Evolutionary conservation across 2,888 invertebrate species (phyloP), one percentile per base, ranked within the genome.

Genomic region (Campoletis raptor): DNA sequence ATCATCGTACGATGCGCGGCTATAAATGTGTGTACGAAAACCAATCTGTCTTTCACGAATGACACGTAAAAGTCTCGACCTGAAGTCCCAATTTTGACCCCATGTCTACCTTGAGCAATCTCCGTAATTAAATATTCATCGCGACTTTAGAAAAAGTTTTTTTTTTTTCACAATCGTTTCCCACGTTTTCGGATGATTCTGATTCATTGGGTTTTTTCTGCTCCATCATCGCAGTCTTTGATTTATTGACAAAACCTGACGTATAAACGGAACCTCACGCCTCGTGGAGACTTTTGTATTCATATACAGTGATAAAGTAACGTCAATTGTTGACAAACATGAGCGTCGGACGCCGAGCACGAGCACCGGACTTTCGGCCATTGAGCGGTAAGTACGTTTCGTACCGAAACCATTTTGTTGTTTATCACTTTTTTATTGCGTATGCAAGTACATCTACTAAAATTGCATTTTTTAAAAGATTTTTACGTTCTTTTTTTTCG

Each of bases 241-340:
- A 61, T 61, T 30, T 1, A 4, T 30, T 30, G 10, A 10, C 6
- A 12, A 54, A 6, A 6, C 24, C 15, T 30, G 30, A 61, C 30
- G 61, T 61, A 61, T 30, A 30, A 30, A 12, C 30, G 15, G 1
- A 15, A 61, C 5, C 10, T 12, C 30, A 24, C 10, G 30, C 2
- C 30, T 15, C 24, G 57, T 24, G 57, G 24, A 61, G 2, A 30
- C 12, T 30, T 52, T 52, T 30, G 10, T 12, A 30, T 30, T 15
- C 12, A 5, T 30, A 61, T 12, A 61, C 24, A 12, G 21, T 24
- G 54, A 57, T 24, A 57, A 12, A 57, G 57, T 57, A 24, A 15
- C 24, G 61, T 30, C 15, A n/a, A 36, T 15, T 42, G 48, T 73
- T 30, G 37, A 37, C 24, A 30, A 82, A 85, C 40, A 82, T 85